These are phyloP conservation scores for Phylloscopus collybita DNA, from an alignment of 2,797 vertebrate species.

Conservation along the genomic window DNA sequence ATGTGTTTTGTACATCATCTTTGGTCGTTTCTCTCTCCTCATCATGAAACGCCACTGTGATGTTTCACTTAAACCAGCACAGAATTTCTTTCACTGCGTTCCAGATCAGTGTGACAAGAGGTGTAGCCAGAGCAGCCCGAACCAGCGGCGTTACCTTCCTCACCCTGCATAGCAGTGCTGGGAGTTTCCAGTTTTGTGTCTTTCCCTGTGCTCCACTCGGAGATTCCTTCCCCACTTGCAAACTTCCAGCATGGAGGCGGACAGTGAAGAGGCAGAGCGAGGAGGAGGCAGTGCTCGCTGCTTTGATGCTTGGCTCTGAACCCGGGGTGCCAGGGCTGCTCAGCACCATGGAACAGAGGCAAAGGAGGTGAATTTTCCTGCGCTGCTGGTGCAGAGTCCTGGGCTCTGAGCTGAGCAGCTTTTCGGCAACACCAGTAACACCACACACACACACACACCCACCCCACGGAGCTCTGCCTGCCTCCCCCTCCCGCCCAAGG, in stretches of 20 bases:
- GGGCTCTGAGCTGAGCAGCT: background rate
- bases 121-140: background rate
- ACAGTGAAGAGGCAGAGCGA: too few relatives aligned
- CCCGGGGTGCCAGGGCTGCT: background rate
- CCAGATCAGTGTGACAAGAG: background rate
- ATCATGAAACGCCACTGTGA: background rate
- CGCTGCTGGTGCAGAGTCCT: background rate
- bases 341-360: too few relatives aligned
- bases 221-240: accelerated
- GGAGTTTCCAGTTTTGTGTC: background rate
- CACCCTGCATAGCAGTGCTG: background rate
- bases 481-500: conserved; percentile 41
- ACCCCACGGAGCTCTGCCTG: background rate
- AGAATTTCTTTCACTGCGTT: background rate
- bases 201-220: background rate
- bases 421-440: background rate
- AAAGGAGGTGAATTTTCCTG: background rate
- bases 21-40: background rate
- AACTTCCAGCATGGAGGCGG: background rate
- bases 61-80: background rate
- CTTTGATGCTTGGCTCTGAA: background rate
- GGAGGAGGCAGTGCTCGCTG: background rate
- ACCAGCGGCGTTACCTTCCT: background rate
- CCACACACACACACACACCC: background rate
- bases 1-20: background rate